Base-by-base conservation (phyloP, 2,888 invertebrate genomes). In the Plebejus anna region DNA sequence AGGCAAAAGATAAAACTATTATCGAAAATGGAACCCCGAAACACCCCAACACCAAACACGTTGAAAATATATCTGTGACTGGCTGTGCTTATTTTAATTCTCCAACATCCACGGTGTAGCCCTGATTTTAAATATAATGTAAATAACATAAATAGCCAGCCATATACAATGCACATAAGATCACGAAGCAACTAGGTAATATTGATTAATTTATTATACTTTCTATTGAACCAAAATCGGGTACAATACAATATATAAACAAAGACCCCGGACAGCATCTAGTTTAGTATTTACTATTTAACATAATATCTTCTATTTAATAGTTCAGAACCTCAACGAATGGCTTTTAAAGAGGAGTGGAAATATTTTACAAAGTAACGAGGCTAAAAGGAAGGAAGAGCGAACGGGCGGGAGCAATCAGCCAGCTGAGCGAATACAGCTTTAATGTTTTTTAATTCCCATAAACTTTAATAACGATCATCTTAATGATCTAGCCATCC, bases 331-430 rank as follows among this genome's bases (percentile, higher is more conserved):
- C 32, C 32, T 32, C 5, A 66, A 66, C 13, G 11, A 66, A 66
- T 28, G 4, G 66, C 32, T 28, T 66, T 28, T 66, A 28, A 32
- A 32, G 32, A 66, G 59, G 13, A 66, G 66, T 66, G 32, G 66
- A 66, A 32, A 66, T 32, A 32, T 66, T 66, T 66, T 32, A 66
- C 66, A 66, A 61, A 66, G 66, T 66, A 66, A 66, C 32, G 28
- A 11, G 32, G 28, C 11, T 66, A 66, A 66, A 66, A 66, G 66
- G 66, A 32, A 66, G 32, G 66, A 32, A 66, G 32, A 13, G 66
- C 2, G 28, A 66, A 66, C 32, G 1, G 57, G 16, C n/a, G 16
- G 57, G 55, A 57, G 22, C 5, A 1, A 6, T 42, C 5, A 42
- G 51, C 32, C 66, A 32, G 66, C 66, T 66, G 32, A 66, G 13